Conservation (phyloP, 2,797 vertebrate genomes). For the Menidia menidia region DNA sequence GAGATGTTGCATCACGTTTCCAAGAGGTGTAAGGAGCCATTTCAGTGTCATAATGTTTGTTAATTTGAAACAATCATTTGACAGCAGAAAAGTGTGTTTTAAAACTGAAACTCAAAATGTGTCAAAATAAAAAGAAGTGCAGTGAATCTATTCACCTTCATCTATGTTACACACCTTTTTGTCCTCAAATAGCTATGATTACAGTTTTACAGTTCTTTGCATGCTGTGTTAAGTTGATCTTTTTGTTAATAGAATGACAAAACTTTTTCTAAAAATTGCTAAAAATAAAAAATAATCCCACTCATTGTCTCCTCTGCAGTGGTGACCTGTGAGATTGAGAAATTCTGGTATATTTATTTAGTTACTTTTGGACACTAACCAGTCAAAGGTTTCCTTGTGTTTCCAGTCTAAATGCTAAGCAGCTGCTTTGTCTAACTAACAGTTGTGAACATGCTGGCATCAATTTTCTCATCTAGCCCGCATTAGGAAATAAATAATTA, state of each 20-base stretch:
- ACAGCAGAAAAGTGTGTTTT: too few relatives aligned
- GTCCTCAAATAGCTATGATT: too few relatives aligned
- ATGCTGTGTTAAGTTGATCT: too few relatives aligned
- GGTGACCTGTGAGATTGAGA: not conserved
- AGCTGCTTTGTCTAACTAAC: not conserved
- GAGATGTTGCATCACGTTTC: conserved; percentile 45
- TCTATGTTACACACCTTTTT: too few relatives aligned
- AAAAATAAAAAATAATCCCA: not conserved
- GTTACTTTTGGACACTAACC: conserved; percentile 2
- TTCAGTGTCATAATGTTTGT: too few relatives aligned
- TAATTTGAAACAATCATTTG: too few relatives aligned
- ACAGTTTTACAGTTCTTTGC: too few relatives aligned
- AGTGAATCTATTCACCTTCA: too few relatives aligned
- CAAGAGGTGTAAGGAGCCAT: conserved; percentile 16
- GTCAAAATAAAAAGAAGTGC: too few relatives aligned
- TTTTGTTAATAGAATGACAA: too few relatives aligned
- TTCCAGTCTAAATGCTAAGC: conserved; percentile 7
- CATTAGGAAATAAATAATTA: not conserved
- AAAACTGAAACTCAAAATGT: too few relatives aligned
- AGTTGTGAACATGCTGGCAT: not conserved
- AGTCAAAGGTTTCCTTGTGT: not conserved
- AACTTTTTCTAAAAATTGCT: too few relatives aligned
- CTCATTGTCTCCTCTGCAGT: not conserved
- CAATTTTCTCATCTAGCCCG: not conserved
- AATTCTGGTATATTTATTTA: not conserved